A percentile compares a stretch with the other conserved stretches of the same genome.
Conservation (phyloP, 1,140 invertebrate genomes). For the Hyphantria cunea region DNA sequence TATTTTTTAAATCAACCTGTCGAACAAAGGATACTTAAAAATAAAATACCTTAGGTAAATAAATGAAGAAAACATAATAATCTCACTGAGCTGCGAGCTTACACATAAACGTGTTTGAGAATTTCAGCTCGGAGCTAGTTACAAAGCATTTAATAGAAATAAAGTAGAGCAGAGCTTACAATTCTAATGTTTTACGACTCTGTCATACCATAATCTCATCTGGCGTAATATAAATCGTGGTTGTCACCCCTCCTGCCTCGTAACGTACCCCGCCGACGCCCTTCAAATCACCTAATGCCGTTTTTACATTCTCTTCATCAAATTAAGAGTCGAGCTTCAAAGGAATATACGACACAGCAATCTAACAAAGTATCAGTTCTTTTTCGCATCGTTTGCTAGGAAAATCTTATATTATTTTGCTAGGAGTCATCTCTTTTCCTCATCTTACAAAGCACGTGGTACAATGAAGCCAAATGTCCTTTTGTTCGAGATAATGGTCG, state of each 20-base stretch:
- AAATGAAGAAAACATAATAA: no score
- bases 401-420: slow-evolving; percentile 57
- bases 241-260: slow-evolving; percentile 23
- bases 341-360: slow-evolving; percentile 49
- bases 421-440: slow-evolving; percentile 45
- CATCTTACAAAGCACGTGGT: slow-evolving; percentile 42
- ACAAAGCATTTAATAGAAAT: slow-evolving; percentile 19
- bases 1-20: no score
- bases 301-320: slow-evolving; percentile 63
- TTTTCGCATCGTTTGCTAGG: slow-evolving; percentile 44
- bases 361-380: slow-evolving; percentile 42
- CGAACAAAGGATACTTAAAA: no score
- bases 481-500: slow-evolving; percentile 50
- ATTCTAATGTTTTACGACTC: slow-evolving; percentile 45
- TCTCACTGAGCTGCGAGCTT: no score
- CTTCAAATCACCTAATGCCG: slow-evolving; percentile 45
- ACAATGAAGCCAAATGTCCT: slow-evolving; percentile 47
- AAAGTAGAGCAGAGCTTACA: slow-evolving; percentile 20
- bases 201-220: slow-evolving; percentile 49
- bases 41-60: no score
- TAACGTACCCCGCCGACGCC: slow-evolving; percentile 24
- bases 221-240: slow-evolving; percentile 49
- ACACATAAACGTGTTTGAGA: not conserved
- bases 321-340: slow-evolving; percentile 52
- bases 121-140: not conserved